Evolutionary conservation across 2,888 invertebrate species (phyloP), one percentile per base, ranked within the genome.

Genomic region (Cryptophagus acutangulus): DNA sequence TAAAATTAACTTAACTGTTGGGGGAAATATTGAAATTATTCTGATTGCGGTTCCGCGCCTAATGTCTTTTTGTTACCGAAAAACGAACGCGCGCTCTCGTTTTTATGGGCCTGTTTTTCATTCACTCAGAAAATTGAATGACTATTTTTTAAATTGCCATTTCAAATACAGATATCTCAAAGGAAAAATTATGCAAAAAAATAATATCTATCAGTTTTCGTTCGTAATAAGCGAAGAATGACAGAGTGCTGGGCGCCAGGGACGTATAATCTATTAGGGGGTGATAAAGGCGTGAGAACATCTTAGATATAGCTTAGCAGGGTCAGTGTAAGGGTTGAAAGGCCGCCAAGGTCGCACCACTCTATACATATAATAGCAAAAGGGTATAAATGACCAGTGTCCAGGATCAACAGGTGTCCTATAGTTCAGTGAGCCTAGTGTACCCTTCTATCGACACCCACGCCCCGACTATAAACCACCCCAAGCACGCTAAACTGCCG

Each of bases 1-100:
- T 63, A 62, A 65, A 65, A 65, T 65, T 65, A 65, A 64, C 59
- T 59, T 54, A 55, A 51, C 49, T 50, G 42, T 35, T 50, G 52
- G 48, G 48, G 56, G 51, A 57, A 61, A 62, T 62, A 63, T 62
- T 58, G 59, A 59, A 63, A 63, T 63, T 61, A 59, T 56, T 52
- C 54, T 52, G 57, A 57, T 57, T 57, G 54, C 56, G 54, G 51
- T 46, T 43, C 44, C 52, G 49, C 49, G 45, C 42, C 49, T 54
- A 53, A 54, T 56, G 56, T 54, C 53, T 51, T 48, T 47, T 44
- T 37, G 52, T 44, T 36, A 41, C 15, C 17, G 6, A 14, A 15
- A 24, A 17, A 25, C 31, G 35, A 24, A 14, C 31, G 38, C 15
- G 14, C 16, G 5, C 9, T 35, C 28, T 3, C 35, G 13, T 57